These are phyloP conservation scores for Enteromius thamalakanensis DNA, from an alignment of 2,797 vertebrate species.

Conservation along the genomic window DNA sequence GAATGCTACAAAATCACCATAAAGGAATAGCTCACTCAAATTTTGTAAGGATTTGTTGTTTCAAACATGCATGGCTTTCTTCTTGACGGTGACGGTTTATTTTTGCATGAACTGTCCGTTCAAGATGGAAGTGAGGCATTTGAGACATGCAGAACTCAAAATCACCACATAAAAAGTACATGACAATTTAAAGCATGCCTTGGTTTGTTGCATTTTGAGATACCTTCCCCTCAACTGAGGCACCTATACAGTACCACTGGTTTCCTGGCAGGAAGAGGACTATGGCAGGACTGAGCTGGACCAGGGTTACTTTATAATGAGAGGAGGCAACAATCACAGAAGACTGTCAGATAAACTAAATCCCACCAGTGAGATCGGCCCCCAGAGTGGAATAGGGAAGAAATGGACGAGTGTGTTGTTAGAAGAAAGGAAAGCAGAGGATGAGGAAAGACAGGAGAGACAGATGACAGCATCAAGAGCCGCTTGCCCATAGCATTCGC, in stretches of 20 bases:
- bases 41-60: background rate
- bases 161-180: slow-evolving; percentile 38
- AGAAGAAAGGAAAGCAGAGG: slow-evolving; percentile 46
- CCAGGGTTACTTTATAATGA: slow-evolving; percentile 62
- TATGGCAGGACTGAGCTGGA: slow-evolving; percentile 49
- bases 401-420: slow-evolving; percentile 34
- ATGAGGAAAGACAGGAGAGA: slow-evolving; percentile 56
- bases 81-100: background rate
- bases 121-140: background rate
- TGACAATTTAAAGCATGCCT: slow-evolving; percentile 56
- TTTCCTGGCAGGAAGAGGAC: slow-evolving; percentile 52
- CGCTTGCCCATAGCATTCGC: slow-evolving; percentile 40
- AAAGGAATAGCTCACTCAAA: background rate
- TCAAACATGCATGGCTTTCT: background rate
- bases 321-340: slow-evolving; percentile 58
- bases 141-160: background rate
- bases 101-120: background rate
- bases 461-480: slow-evolving; percentile 58
- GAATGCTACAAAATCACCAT: no score
- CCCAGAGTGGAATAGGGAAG: slow-evolving; percentile 27
- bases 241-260: slow-evolving; percentile 50
- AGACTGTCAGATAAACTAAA: slow-evolving; percentile 55
- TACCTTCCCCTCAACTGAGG: slow-evolving; percentile 49
- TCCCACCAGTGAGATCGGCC: slow-evolving; percentile 45
- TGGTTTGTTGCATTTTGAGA: slow-evolving; percentile 56